phyloP scores from a whole-genome alignment of 2,888 invertebrate genomes.

The Dexiosoma caninum region DNA sequence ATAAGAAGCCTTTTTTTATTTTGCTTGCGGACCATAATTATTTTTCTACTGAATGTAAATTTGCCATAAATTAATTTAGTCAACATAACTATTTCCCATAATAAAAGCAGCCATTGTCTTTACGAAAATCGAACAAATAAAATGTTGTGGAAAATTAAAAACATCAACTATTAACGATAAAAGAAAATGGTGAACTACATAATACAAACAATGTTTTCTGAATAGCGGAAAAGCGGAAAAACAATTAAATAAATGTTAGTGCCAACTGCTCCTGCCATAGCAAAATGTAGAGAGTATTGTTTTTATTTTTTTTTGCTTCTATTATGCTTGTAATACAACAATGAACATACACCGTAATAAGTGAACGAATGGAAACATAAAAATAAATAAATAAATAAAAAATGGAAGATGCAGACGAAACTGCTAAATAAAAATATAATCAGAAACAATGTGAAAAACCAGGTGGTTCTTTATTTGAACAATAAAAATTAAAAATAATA shows the following conservation, averaged over 20 bases:
- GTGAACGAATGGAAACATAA: neutral
- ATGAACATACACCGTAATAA: neutral
- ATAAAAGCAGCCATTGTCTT: too few species aligned
- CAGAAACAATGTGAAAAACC: neutral
- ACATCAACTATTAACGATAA: neutral
- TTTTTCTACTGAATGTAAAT: too few species aligned
- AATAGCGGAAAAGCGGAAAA: slow-evolving; percentile 43
- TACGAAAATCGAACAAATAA: too few species aligned
- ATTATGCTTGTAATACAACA: neutral
- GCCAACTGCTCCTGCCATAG: slow-evolving; percentile 49
- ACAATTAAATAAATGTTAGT: slow-evolving; percentile 56
- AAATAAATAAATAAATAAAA: neutral
- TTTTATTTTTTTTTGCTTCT: neutral
- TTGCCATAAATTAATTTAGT: too few species aligned
- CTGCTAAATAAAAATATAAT: neutral
- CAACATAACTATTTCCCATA: too few species aligned
- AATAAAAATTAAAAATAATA: neutral
- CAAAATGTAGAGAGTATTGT: slow-evolving; percentile 4
- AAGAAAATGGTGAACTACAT: neutral
- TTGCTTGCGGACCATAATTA: too few species aligned
- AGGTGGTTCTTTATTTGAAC: neutral
- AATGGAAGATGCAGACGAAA: neutral
- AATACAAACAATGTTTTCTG: slow-evolving; percentile 23
- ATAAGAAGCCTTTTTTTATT: too few species aligned
- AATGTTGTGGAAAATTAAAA: neutral